Conservation (phyloP, 1,140 invertebrate species). For the Calephelis nemesis region DNA sequence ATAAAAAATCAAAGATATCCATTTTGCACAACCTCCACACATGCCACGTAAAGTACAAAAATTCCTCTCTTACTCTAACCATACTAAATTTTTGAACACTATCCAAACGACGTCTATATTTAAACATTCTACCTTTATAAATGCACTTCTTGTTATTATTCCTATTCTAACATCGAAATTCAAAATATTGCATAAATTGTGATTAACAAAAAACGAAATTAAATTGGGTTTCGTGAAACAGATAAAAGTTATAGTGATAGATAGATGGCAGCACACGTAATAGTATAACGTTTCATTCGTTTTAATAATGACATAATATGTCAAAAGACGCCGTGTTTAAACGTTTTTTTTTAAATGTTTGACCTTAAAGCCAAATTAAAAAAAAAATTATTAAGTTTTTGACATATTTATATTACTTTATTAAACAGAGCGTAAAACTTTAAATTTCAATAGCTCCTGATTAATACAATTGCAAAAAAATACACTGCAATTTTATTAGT, state of each 20-base stretch:
- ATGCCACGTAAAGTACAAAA: slow-evolving; percentile 75
- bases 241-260: neutral
- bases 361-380: slow-evolving; percentile 16
- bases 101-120: slow-evolving; percentile 60
- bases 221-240: slow-evolving; percentile 15
- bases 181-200: slow-evolving; percentile 24
- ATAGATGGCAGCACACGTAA: too few species aligned
- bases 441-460: neutral
- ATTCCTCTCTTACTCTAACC: slow-evolving; percentile 58
- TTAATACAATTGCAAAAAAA: too few species aligned
- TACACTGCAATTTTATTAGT: too few species aligned
- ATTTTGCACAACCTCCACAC: slow-evolving; percentile 51
- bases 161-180: slow-evolving; percentile 54
- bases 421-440: too few species aligned
- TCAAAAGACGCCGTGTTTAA: too few species aligned
- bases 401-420: too few species aligned
- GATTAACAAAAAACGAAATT: slow-evolving; percentile 30
- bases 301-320: too few species aligned
- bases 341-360: too few species aligned
- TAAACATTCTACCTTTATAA: slow-evolving; percentile 74
- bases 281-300: too few species aligned
- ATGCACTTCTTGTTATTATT: slow-evolving; percentile 74
- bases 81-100: slow-evolving; percentile 64
- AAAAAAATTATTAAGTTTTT: slow-evolving; percentile 23
- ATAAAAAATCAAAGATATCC: slow-evolving; percentile 28